Evolutionary conservation across 35 echinoderm and acorn worm genomes (phyloP).

Genomic region (Holothuria glaberrima): DNA sequence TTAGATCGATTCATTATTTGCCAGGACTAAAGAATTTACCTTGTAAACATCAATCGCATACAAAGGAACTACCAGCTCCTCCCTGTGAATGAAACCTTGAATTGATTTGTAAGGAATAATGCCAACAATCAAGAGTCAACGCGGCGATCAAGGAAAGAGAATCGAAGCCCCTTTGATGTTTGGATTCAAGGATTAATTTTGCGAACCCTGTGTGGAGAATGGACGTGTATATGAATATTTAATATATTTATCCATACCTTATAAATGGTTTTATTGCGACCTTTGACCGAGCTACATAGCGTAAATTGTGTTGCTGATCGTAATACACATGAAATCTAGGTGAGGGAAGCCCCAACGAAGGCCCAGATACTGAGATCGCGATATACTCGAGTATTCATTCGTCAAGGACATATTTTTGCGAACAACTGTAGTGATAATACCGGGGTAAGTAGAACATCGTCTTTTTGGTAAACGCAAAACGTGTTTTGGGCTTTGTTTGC

Average conservation of each 20-base stretch:
- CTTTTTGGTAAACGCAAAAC: too few relatives aligned
- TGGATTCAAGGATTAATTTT: too few relatives aligned
- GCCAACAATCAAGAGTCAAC: too few relatives aligned
- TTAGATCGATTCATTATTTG: constrained; percentile 42
- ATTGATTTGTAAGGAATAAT: too few relatives aligned
- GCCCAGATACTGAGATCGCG: constrained; percentile 30
- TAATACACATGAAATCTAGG: constrained; percentile 57
- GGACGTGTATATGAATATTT: constrained; percentile 36
- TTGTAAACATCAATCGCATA: too few relatives aligned
- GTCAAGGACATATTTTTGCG: constrained; percentile 37
- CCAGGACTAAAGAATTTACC: neutral
- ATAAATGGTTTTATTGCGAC: constrained; percentile 51
- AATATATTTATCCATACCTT: constrained; percentile 34
- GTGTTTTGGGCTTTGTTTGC: too few relatives aligned
- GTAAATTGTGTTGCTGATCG: constrained; percentile 52
- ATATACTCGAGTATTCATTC: constrained; percentile 17
- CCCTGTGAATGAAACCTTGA: too few relatives aligned
- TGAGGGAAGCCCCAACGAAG: constrained; percentile 44
- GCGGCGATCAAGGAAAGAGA: too few relatives aligned
- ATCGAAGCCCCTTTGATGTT: too few relatives aligned
- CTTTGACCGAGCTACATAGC: constrained; percentile 50
- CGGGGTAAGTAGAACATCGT: constrained; percentile 3
- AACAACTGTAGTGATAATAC: neutral
- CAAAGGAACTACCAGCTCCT: too few relatives aligned
- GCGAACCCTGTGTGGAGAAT: neutral